phyloP scores from a whole-genome alignment of 2,797 vertebrate species.

The Columba guinea region DNA sequence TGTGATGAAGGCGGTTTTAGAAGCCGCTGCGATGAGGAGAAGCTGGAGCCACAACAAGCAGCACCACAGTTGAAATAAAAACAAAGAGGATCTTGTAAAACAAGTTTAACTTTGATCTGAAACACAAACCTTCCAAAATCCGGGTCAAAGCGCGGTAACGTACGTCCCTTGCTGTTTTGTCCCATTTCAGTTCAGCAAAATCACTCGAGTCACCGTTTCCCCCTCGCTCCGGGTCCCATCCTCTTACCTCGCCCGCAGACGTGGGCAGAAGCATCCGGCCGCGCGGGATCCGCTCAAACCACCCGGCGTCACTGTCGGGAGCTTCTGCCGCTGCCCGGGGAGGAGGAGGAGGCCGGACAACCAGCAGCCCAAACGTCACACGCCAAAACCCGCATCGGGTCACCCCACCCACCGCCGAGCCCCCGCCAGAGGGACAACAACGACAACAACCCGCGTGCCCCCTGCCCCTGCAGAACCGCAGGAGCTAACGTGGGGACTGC shows the following conservation, averaged over 20 bases:
- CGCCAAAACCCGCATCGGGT: not conserved
- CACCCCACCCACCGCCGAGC: conserved; percentile 19
- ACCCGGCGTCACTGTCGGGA: not conserved
- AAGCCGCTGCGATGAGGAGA: not conserved
- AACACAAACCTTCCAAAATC: not conserved
- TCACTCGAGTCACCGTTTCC: not conserved
- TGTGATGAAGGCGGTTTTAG: not conserved
- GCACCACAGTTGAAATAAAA: not conserved
- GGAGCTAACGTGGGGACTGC: not conserved
- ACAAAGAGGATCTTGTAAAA: rapidly evolving
- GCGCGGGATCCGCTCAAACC: not conserved
- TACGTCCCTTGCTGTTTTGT: rapidly evolving
- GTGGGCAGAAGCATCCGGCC: not conserved
- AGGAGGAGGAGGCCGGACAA: not conserved
- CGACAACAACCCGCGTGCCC: not conserved
- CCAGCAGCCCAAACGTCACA: not conserved
- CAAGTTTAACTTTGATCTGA: not conserved
- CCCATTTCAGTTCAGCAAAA: not conserved
- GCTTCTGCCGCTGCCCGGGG: not conserved
- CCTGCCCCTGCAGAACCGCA: not conserved
- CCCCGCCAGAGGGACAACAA: not conserved
- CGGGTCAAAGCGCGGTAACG: rapidly evolving
- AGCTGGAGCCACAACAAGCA: too few species aligned
- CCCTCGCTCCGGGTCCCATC: not conserved
- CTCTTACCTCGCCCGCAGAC: not conserved